These are phyloP conservation scores for Colossoma macropomum DNA, from an alignment of 2,113 vertebrate species.

Conservation along the genomic window DNA sequence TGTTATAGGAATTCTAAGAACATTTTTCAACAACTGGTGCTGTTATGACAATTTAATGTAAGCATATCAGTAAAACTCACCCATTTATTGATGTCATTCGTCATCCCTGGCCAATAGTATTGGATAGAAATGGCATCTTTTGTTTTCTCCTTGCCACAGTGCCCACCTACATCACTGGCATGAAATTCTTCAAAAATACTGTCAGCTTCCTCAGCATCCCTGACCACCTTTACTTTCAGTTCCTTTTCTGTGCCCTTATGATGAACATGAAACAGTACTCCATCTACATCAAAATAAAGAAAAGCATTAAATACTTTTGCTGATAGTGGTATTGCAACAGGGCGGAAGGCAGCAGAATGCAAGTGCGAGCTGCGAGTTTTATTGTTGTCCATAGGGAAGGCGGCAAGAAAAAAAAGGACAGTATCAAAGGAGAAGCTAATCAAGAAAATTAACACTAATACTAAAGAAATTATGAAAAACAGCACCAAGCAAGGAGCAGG, in stretches of 20 bases:
- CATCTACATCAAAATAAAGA: neutral
- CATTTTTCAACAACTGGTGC: neutral
- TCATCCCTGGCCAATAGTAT: too few species aligned
- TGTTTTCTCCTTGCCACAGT: conserved; percentile 14
- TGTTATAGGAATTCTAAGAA: neutral
- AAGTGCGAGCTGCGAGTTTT: too few species aligned
- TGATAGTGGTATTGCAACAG: too few species aligned
- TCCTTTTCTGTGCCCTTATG: neutral
- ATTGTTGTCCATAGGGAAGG: too few species aligned
- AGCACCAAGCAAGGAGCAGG: too few species aligned
- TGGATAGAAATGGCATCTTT: conserved; percentile 9
- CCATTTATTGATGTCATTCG: too few species aligned
- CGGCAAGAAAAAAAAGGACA: too few species aligned
- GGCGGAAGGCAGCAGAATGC: too few species aligned
- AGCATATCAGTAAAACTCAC: neutral
- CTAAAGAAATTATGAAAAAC: too few species aligned
- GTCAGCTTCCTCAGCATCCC: conserved; percentile 1
- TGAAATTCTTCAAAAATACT: conserved; percentile 27
- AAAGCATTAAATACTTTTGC: neutral
- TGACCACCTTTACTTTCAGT: conserved; percentile 14
- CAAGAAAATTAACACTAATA: too few species aligned
- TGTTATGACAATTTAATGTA: neutral
- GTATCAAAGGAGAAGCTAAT: too few species aligned
- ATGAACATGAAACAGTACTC: neutral
- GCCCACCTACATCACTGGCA: neutral